Conservation (phyloP, 2,888 invertebrate genomes). For the Lycocerus yunnanus region DNA sequence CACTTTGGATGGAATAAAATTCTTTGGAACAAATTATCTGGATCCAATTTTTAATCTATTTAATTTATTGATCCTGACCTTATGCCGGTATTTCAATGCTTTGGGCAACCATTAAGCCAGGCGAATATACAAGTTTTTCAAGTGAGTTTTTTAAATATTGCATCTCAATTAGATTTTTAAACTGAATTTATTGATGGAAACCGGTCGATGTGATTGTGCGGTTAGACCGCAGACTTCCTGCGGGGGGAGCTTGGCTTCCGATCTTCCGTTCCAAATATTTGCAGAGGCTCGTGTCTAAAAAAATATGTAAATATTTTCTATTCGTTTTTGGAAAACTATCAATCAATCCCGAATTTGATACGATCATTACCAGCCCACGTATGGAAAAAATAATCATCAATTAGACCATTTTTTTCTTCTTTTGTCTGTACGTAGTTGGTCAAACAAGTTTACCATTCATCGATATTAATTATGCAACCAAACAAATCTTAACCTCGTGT, state of each 20-base stretch:
- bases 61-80: not conserved
- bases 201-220: not conserved
- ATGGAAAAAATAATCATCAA: not conserved
- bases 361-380: not conserved
- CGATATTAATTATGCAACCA: constrained; percentile 15
- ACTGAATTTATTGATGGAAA: no score
- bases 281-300: no score
- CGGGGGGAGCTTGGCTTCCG: no score
- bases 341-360: not conserved
- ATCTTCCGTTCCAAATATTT: no score
- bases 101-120: not conserved
- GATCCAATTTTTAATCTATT: not conserved
- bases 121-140: not conserved
- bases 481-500: constrained; percentile 19
- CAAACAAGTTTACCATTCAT: not conserved
- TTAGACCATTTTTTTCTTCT: not conserved
- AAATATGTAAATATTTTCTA: no score
- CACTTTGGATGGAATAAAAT: no score
- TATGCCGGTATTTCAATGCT: not conserved
- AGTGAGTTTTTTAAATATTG: not conserved
- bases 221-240: not conserved
- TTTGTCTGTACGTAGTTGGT: not conserved
- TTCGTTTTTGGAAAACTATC: not conserved
- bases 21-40: not conserved
- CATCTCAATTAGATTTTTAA: not conserved